A percentile compares a stretch with the other conserved stretches of the same genome.
phyloP scores from a whole-genome alignment of 2,113 vertebrate genomes.

The Cyanoliseus patagonus region DNA sequence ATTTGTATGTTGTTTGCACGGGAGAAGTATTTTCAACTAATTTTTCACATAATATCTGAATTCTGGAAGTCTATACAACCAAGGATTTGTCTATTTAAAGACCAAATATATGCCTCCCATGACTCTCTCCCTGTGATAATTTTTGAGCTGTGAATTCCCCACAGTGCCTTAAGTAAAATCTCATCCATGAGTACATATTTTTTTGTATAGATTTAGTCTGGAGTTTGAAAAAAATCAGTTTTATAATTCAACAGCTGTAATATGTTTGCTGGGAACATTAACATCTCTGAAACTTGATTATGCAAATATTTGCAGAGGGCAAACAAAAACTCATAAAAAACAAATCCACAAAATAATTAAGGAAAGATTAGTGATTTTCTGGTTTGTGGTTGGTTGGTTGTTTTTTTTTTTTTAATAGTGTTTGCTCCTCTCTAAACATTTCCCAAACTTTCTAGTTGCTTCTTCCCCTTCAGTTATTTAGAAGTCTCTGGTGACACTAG shows the following conservation, averaged over 20 bases:
- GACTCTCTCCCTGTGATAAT: background rate
- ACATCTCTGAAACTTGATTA: constrained; percentile 13
- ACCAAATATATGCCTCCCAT: background rate
- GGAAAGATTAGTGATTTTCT: background rate
- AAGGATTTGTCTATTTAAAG: background rate
- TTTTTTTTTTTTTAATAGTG: background rate
- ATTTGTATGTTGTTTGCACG: background rate
- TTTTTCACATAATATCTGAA: background rate
- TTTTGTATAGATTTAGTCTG: background rate
- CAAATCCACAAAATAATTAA: constrained; percentile 37
- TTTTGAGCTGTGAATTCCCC: background rate
- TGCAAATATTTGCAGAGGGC: constrained; percentile 24
- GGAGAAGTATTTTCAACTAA: background rate
- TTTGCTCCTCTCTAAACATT: background rate
- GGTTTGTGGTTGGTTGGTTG: background rate
- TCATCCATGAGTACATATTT: background rate
- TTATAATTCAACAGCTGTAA: constrained; percentile 16
- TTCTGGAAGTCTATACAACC: background rate
- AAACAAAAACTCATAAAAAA: background rate
- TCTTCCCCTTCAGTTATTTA: background rate
- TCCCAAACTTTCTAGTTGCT: background rate
- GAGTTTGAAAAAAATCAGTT: constrained; percentile 7
- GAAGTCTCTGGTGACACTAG: background rate
- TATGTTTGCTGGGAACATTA: constrained; percentile 20
- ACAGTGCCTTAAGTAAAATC: background rate